Conservation (phyloP, 53 echinoderm and acorn worm species). For the Paelopatides confundens region DNA sequence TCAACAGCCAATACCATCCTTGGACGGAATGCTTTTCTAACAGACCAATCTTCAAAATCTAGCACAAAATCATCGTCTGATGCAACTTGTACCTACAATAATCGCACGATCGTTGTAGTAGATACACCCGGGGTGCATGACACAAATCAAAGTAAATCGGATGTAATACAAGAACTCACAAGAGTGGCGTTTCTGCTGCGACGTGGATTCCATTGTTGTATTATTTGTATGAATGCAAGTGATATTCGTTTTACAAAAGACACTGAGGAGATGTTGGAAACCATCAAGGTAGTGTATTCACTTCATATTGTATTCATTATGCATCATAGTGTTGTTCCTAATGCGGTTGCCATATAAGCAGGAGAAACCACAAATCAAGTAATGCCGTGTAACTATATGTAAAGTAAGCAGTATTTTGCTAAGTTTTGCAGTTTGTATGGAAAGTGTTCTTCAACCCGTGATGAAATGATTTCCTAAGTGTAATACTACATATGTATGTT, state of each 20-base stretch:
- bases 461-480: no score
- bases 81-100: background rate
- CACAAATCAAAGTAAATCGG: background rate
- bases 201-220: background rate
- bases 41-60: background rate
- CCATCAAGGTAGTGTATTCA: background rate
- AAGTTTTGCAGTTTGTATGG: no score
- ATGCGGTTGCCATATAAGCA: no score
- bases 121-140: background rate
- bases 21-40: background rate
- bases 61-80: background rate
- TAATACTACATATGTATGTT: no score
- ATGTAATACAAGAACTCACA: background rate
- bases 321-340: no score
- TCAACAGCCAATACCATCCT: constrained; percentile 41
- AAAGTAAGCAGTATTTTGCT: no score
- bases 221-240: background rate
- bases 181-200: background rate
- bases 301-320: no score
- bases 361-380: no score
- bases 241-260: background rate
- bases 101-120: background rate
- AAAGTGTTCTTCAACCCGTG: no score
- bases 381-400: no score
- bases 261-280: background rate